phyloP scores from a whole-genome alignment of 2,888 invertebrate genomes.

The Glomeris marginata region DNA sequence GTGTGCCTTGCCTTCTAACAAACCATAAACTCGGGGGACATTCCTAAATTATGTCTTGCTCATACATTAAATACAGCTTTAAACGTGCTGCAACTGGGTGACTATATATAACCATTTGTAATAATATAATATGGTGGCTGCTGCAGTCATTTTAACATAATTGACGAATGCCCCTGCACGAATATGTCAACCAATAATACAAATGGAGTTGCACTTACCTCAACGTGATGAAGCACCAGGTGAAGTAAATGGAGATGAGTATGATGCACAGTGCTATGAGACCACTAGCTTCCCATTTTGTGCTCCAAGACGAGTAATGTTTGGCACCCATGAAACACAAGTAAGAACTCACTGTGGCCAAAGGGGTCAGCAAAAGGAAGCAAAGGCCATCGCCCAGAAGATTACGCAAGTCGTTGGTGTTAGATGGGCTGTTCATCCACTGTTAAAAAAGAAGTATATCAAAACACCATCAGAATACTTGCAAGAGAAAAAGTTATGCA shows the following conservation, averaged over 20 bases:
- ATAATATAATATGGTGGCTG: no score
- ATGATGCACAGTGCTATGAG: constrained; percentile 12
- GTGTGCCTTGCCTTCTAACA: no score
- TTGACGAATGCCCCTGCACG: no score
- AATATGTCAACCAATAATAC: no score
- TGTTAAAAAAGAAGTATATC: constrained; percentile 22
- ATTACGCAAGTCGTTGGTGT: constrained; percentile 31
- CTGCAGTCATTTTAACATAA: no score
- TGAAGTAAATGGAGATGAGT: constrained; percentile 12
- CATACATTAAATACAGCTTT: no score
- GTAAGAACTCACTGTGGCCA: constrained; percentile 36
- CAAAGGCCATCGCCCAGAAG: constrained; percentile 39
- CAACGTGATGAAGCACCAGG: constrained; percentile 12
- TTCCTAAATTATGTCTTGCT: no score
- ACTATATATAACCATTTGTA: no score
- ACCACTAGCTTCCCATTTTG: constrained; percentile 13
- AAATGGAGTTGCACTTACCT: constrained; percentile 7
- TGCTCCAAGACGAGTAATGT: constrained; percentile 21
- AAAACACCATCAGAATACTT: not conserved
- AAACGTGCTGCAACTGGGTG: no score
- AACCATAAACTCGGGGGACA: no score
- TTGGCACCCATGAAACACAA: constrained; percentile 34
- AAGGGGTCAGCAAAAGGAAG: constrained; percentile 40
- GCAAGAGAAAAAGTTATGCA: no score
- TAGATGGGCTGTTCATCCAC: constrained; percentile 41